Evolutionary conservation across 2,888 invertebrate genomes (phyloP).

Genomic region (Flabesymbios commensalis): DNA sequence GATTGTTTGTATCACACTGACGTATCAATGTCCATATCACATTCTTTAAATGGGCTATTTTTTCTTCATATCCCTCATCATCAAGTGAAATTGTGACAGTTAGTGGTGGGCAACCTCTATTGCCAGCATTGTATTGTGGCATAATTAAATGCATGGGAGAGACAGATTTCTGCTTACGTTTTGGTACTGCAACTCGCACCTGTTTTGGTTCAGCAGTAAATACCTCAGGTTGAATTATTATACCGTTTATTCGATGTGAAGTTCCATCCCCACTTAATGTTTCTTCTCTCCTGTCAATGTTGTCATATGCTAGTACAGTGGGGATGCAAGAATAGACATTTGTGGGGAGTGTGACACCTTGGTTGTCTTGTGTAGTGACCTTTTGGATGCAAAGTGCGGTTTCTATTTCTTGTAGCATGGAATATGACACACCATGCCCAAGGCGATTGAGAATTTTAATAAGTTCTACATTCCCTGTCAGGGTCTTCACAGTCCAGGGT

Average conservation of each 20-base stretch:
- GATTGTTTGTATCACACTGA: conserved; percentile 4
- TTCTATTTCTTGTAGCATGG: conserved; percentile 8
- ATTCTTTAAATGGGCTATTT: conserved; percentile 6
- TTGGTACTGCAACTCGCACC: background rate
- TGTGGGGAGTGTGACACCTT: conserved; percentile 17
- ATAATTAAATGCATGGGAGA: background rate
- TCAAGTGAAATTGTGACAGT: background rate
- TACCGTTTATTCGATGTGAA: no score
- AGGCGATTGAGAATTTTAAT: conserved; percentile 6
- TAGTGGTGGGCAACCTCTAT: conserved; percentile 13
- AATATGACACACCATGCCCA: conserved; percentile 15
- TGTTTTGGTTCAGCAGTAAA: background rate
- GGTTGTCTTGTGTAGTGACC: background rate
- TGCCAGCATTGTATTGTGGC: conserved; percentile 18
- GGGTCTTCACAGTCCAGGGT: conserved; percentile 7
- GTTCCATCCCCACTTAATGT: conserved; percentile 34
- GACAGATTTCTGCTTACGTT: background rate
- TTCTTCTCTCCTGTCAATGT: conserved; percentile 39
- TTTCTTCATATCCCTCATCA: background rate
- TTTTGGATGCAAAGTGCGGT: conserved; percentile 13
- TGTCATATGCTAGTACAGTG: conserved; percentile 32
- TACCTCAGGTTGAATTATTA: conserved; percentile 27
- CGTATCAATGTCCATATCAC: conserved; percentile 8
- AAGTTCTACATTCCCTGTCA: conserved; percentile 12
- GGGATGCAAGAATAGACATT: conserved; percentile 21